Evolutionary conservation across 2,797 vertebrate genomes (phyloP).

Genomic region (Oryzias dopingdopingensis): DNA sequence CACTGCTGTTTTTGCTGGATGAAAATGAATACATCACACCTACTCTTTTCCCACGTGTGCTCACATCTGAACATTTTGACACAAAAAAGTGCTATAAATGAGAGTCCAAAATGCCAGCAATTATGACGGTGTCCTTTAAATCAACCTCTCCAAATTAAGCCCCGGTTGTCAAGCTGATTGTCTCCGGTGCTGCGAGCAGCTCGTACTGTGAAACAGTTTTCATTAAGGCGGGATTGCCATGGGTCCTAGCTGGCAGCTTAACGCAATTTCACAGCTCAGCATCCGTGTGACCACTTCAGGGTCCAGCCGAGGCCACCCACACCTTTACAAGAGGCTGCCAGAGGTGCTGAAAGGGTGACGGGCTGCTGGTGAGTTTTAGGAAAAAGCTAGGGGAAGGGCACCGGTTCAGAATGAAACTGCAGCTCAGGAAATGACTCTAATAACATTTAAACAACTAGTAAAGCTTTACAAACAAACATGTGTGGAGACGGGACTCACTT

Average conservation of each 20-base stretch:
- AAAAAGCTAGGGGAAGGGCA: slow-evolving; percentile 37
- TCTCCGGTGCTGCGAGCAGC: slow-evolving; percentile 60
- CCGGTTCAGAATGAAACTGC: slow-evolving; percentile 53
- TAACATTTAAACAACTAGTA: slow-evolving; percentile 52
- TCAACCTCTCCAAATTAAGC: slow-evolving; percentile 63
- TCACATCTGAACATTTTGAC: slow-evolving; percentile 47
- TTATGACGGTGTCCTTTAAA: slow-evolving; percentile 57
- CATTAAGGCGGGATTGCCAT: slow-evolving; percentile 62
- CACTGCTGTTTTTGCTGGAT: slow-evolving; percentile 55
- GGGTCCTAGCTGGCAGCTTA: slow-evolving; percentile 60
- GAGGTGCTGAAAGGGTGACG: slow-evolving; percentile 62
- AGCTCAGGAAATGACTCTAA: slow-evolving; percentile 60
- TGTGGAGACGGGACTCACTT: slow-evolving; percentile 41
- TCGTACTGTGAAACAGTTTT: slow-evolving; percentile 59
- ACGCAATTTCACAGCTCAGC: slow-evolving; percentile 73
- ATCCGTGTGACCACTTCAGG: slow-evolving; percentile 57
- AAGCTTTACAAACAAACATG: slow-evolving; percentile 54
- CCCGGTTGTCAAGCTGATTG: slow-evolving; percentile 67
- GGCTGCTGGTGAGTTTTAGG: slow-evolving; percentile 51
- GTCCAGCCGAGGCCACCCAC: slow-evolving; percentile 62
- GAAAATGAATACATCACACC: slow-evolving; percentile 61
- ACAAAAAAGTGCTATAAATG: slow-evolving; percentile 56
- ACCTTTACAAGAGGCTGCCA: slow-evolving; percentile 57
- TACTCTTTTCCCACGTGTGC: slow-evolving; percentile 61
- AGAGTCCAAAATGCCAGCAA: slow-evolving; percentile 63